These are phyloP conservation scores for Drosophila novamexicana DNA, from an alignment of 1,140 invertebrate species.

Conservation along the genomic window DNA sequence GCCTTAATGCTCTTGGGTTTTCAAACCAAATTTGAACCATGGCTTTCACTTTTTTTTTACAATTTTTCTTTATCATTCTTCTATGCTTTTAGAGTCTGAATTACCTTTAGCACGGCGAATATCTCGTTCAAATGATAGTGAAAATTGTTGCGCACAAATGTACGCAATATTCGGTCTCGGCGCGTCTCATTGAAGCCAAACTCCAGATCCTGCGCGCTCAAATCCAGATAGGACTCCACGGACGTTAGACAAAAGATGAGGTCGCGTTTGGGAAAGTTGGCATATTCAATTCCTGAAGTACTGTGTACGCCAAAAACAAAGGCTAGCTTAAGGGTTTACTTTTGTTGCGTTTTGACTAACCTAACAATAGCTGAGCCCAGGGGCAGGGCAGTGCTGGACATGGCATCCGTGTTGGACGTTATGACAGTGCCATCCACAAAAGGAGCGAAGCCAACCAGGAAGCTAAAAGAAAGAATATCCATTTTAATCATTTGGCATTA, in stretches of 20 bases:
- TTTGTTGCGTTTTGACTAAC: constrained; percentile 26
- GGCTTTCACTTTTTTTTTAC: no score
- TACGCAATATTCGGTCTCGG: constrained; percentile 92
- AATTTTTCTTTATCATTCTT: no score
- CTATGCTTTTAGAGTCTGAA: no score
- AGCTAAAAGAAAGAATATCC: constrained; percentile 83
- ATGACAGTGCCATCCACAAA: constrained; percentile 94
- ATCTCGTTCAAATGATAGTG: constrained; percentile 96
- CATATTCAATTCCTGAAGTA: constrained; percentile 90
- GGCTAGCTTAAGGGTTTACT: neutral
- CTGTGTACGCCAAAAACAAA: constrained; percentile 64
- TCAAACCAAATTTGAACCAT: no score
- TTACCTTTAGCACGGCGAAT: constrained; percentile 91
- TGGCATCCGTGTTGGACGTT: constrained; percentile 85
- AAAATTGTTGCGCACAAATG: constrained; percentile 94
- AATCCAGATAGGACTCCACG: constrained; percentile 90
- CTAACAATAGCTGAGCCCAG: constrained; percentile 84
- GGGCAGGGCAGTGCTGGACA: constrained; percentile 76
- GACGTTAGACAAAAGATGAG: constrained; percentile 91
- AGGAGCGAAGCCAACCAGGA: constrained; percentile 94
- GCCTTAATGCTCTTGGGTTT: no score
- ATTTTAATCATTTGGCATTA: no score
- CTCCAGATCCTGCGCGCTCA: constrained; percentile 91
- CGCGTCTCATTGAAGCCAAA: constrained; percentile 94
- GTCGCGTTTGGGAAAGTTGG: constrained; percentile 93